Conservation (phyloP, 2,797 vertebrate genomes). For the Heteromormyrus szaboi region DNA sequence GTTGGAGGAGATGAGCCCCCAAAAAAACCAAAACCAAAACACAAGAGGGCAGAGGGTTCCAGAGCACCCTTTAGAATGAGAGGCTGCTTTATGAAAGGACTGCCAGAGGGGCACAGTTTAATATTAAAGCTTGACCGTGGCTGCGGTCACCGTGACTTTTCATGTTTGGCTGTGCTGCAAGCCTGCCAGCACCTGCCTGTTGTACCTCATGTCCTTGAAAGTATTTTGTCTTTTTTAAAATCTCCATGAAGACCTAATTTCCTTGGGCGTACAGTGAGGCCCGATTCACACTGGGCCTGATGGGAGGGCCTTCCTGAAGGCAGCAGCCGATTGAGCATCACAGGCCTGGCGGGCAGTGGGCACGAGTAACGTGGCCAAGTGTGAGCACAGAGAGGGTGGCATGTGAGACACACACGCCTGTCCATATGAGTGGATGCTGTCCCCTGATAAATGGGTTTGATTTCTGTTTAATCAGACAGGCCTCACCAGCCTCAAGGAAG, state of each 20-base stretch:
- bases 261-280: background rate
- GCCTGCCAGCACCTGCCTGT: background rate
- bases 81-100: background rate
- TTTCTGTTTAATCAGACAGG: background rate
- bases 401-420: background rate
- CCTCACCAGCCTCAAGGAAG: background rate
- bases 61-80: background rate
- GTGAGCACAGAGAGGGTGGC: background rate
- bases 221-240: background rate
- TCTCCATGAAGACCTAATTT: background rate
- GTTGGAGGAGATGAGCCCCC: background rate
- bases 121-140: conserved; percentile 1
- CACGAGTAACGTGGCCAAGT: background rate
- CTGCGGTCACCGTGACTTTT: background rate
- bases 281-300: background rate
- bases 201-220: background rate
- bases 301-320: background rate
- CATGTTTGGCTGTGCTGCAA: background rate
- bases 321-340: background rate
- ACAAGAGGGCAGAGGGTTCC: background rate
- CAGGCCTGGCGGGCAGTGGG: background rate
- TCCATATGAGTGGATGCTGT: background rate
- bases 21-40: background rate
- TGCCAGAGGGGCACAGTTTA: background rate
- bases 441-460: background rate